Evolutionary conservation across 2,888 invertebrate genomes (phyloP).

Genomic region (Andrena bicolor): DNA sequence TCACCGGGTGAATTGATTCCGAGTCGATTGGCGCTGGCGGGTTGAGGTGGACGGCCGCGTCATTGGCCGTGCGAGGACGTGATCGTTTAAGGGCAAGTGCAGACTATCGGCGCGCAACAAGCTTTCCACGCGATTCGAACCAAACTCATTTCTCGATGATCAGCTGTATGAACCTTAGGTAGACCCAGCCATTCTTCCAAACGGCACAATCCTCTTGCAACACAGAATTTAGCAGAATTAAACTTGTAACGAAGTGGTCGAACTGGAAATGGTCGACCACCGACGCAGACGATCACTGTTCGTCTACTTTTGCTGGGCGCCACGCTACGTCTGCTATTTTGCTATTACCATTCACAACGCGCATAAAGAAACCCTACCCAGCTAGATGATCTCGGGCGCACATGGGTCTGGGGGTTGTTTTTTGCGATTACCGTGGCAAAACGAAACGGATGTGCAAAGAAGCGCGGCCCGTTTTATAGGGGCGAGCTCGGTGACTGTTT

Average conservation of each 20-base stretch:
- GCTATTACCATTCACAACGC: neutral
- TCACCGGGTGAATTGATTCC: constrained; percentile 2
- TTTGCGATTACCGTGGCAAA: neutral
- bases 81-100: neutral
- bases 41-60: neutral
- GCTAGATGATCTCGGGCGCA: neutral
- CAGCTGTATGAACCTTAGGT: too few relatives aligned
- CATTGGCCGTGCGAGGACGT: neutral
- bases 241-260: too few relatives aligned
- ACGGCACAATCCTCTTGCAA: too few relatives aligned
- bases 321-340: neutral
- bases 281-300: too few relatives aligned
- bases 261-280: too few relatives aligned
- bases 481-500: neutral
- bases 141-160: too few relatives aligned
- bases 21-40: neutral
- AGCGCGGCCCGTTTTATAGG: neutral
- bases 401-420: neutral
- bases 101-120: too few relatives aligned
- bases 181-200: too few relatives aligned
- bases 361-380: neutral
- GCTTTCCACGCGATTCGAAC: too few relatives aligned
- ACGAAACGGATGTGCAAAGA: neutral
- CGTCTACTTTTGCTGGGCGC: neutral
- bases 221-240: too few relatives aligned